Evolutionary conservation across 2,113 vertebrate species (phyloP), one percentile per base, ranked within the genome.

Genomic region (Cygnus atratus): DNA sequence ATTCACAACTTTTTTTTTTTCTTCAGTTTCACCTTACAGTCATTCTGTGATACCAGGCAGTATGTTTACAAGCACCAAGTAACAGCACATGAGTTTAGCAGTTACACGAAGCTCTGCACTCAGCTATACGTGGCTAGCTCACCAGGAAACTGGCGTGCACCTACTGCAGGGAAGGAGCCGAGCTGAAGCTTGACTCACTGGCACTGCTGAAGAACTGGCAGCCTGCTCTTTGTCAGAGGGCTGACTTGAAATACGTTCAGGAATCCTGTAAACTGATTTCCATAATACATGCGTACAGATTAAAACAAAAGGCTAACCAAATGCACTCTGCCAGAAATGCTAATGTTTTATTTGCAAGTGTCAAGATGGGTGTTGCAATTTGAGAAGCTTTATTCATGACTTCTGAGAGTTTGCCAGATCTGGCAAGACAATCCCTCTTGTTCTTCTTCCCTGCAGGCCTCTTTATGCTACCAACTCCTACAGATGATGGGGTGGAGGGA

Each of bases 331-430:
- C 70, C 92, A 90, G 35, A 66, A 86, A 66, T 22, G 67, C 85
- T 75, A 62, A 16, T 58, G 88, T 41, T 93, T 67, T 28, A 65
- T n/a, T 65, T 52, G 85, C 81, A 66, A 71, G 81, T 71, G 92
- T 79, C 77, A 61, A 21, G 73, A 44, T 1, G 62, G 88, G 62
- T 46, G 76, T 25, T 86, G 89, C 54, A 29, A 79, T 10, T 44
- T 2, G 24, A 93, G 76, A 3, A 24, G 65, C 57, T 88, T 85
- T 63, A 61, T 52, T 88, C 80, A 17, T 25, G 35, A 46, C 84
- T 88, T 57, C 4, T 28, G 57, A 62, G 80, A 62, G 70, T 58
- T 25, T 73, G 75, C 54, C 88, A 77, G 74, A 52, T 72, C 68
- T 33, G 63, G 58, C 50, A 58, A 41, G 39, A 68, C 5, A 16